Evolutionary conservation across 1,140 invertebrate species (phyloP).

Genomic region (Fopius arisanus): DNA sequence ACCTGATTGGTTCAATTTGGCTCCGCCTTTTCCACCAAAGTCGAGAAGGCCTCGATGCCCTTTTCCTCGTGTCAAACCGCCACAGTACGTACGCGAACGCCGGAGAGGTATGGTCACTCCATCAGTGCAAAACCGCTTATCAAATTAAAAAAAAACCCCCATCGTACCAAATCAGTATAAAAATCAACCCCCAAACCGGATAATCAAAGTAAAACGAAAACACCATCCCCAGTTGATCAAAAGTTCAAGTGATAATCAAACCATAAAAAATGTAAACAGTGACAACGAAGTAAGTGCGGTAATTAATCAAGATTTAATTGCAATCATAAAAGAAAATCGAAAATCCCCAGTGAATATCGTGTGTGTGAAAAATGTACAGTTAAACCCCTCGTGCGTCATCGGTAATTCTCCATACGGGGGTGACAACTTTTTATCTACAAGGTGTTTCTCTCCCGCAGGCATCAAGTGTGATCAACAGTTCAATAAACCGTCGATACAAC

Average conservation of each 20-base stretch:
- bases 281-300: not conserved
- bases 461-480: not conserved
- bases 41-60: slow-evolving; percentile 49
- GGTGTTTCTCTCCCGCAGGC: not conserved
- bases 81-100: slow-evolving; percentile 61
- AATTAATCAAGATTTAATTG: too few species aligned
- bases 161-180: not conserved
- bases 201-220: not conserved
- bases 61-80: slow-evolving; percentile 61
- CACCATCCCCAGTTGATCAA: not conserved
- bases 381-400: slow-evolving; percentile 24
- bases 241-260: not conserved
- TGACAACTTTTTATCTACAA: not conserved
- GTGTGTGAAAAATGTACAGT: slow-evolving; percentile 3
- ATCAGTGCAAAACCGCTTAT: not conserved
- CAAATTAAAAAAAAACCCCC: too few species aligned
- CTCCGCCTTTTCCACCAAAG: slow-evolving; percentile 44
- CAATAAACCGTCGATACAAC: slow-evolving; percentile 22
- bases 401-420: slow-evolving; percentile 27
- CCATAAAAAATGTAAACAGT: slow-evolving; percentile 1
- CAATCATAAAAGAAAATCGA: not conserved
- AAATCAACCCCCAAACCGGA: not conserved
- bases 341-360: not conserved
- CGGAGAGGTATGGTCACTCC: slow-evolving; percentile 34
- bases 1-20: slow-evolving; percentile 28